Evolutionary conservation across 2,888 invertebrate species (phyloP).

Genomic region (Drosophila antonietae): DNA sequence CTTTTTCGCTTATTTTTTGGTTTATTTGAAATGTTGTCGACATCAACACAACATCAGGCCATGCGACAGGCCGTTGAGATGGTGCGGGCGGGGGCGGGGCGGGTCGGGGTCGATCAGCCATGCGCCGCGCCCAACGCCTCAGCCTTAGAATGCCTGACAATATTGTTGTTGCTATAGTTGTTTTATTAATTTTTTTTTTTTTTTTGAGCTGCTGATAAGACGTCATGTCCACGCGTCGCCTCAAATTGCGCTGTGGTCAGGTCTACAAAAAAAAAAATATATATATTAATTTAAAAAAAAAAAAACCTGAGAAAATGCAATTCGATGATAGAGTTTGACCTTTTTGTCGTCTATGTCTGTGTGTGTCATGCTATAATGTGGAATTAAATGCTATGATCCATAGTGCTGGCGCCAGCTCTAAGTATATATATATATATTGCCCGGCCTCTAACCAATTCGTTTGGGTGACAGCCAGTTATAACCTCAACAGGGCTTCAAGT

Average conservation of each 20-base stretch:
- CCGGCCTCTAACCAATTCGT: constrained; percentile 55
- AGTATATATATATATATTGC: background rate
- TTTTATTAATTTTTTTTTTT: background rate
- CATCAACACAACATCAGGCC: constrained; percentile 38
- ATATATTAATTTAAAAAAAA: background rate
- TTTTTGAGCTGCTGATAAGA: constrained; percentile 52
- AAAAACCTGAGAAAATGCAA: constrained; percentile 40
- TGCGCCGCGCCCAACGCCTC: constrained; percentile 27
- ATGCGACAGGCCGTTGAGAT: constrained; percentile 3
- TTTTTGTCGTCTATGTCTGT: constrained; percentile 22
- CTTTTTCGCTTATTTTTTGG: constrained; percentile 35
- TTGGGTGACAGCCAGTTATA: constrained; percentile 58
- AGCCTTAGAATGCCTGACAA: constrained; percentile 17
- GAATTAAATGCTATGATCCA: constrained; percentile 4
- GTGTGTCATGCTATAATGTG: background rate
- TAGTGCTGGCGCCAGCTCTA: constrained; percentile 12
- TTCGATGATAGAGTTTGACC: constrained; percentile 47
- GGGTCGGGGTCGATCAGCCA: constrained; percentile 24
- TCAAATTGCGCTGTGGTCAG: constrained; percentile 52
- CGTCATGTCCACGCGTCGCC: constrained; percentile 48
- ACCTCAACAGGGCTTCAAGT: constrained; percentile 48
- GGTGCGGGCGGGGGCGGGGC: constrained; percentile 2
- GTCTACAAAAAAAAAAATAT: constrained; percentile 8
- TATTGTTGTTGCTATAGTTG: constrained; percentile 7
- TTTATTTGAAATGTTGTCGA: constrained; percentile 54